A percentile compares a stretch with the other conserved stretches of the same genome.
Conservation (phyloP, 2,797 vertebrate species). For the Eurystomus glaucurus region DNA sequence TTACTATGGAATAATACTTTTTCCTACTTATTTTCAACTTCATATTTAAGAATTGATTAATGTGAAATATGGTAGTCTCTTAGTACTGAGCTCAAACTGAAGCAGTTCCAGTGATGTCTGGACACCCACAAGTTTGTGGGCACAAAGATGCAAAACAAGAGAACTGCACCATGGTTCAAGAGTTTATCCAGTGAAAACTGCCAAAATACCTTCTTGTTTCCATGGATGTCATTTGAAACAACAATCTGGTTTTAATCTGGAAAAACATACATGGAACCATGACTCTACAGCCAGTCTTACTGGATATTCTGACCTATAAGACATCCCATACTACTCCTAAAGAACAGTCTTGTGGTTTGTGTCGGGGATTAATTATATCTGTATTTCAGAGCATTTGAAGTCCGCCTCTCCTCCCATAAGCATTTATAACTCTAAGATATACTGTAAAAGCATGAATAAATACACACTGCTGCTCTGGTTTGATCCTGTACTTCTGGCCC, state of each 20-base stretch:
- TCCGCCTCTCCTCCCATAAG: not conserved
- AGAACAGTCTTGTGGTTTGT: not conserved
- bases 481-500: not conserved
- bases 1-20: not conserved
- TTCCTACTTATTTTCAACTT: not conserved
- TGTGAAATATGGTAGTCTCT: not conserved
- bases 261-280: not conserved
- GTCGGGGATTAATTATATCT: not conserved
- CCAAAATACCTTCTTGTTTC: not conserved
- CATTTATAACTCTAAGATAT: not conserved
- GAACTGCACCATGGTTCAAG: not conserved
- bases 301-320: not conserved
- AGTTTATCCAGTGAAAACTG: not conserved
- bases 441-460: not conserved
- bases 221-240: not conserved
- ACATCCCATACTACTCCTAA: not conserved
- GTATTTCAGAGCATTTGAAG: not conserved
- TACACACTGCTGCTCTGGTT: not conserved
- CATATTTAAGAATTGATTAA: not conserved
- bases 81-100: not conserved
- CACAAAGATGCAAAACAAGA: not conserved
- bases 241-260: not conserved
- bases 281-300: not conserved
- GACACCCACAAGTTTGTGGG: not conserved
- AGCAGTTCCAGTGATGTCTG: not conserved